phyloP scores from a whole-genome alignment of 2,888 invertebrate genomes.

The Nephrotoma flavescens region DNA sequence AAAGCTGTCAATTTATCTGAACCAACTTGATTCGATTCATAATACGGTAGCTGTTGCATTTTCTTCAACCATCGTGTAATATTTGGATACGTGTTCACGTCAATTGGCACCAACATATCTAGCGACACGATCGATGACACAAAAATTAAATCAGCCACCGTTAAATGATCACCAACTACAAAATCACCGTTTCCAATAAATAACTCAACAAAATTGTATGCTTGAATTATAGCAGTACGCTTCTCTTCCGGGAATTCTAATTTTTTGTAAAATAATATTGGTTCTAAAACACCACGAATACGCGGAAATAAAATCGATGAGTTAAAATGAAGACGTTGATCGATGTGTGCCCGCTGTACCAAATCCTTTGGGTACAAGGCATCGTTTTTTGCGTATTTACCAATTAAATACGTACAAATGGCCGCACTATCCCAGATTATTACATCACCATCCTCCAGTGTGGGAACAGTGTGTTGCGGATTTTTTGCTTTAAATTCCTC shows the following conservation, averaged over 20 bases:
- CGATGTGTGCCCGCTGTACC: not conserved
- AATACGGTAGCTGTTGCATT: not conserved
- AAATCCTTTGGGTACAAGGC: not conserved
- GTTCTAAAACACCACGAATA: not conserved
- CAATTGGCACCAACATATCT: not conserved
- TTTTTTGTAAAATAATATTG: not conserved
- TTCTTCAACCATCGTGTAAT: not conserved
- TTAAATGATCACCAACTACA: not conserved
- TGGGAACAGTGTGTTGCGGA: not conserved
- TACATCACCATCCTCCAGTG: not conserved
- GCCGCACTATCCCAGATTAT: not conserved
- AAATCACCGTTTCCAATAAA: not conserved
- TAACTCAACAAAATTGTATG: not conserved
- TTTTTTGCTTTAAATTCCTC: not conserved
- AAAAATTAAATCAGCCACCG: not conserved
- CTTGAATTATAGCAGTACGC: not conserved
- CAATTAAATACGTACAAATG: not conserved
- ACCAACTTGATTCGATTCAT: not conserved
- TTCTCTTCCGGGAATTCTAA: not conserved
- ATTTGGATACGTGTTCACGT: not conserved
- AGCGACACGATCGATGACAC: not conserved
- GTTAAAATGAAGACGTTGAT: not conserved
- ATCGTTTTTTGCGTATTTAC: not conserved
- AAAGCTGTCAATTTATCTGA: not conserved
- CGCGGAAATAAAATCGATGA: not conserved